phyloP scores from a whole-genome alignment of 1,140 invertebrate genomes.

The Anthonomus grandis region DNA sequence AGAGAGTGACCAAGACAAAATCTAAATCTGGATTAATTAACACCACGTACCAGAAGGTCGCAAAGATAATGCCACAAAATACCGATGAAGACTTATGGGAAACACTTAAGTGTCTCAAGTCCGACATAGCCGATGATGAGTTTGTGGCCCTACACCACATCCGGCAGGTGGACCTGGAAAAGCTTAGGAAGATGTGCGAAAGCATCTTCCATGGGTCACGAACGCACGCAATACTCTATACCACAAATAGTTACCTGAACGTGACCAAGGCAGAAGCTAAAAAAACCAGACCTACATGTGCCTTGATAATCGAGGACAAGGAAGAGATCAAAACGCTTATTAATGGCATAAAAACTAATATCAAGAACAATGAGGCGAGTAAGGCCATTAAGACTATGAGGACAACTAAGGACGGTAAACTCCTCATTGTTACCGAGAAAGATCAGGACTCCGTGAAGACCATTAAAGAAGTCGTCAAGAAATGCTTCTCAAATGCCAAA shows the following conservation, averaged over 20 bases:
- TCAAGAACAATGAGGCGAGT: neutral
- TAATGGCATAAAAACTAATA: neutral
- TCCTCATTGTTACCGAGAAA: neutral
- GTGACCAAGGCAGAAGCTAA: neutral
- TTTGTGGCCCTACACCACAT: slow-evolving; percentile 1
- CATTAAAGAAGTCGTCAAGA: neutral
- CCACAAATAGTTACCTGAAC: neutral
- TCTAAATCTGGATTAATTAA: too few species aligned
- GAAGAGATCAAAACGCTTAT: neutral
- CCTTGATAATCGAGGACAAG: neutral
- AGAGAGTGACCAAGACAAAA: neutral
- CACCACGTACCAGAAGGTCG: neutral
- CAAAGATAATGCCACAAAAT: neutral
- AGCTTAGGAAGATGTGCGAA: slow-evolving; percentile 9
- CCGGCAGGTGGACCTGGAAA: neutral
- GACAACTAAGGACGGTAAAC: neutral
- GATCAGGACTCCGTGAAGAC: neutral
- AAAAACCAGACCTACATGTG: neutral
- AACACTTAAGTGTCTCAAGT: neutral
- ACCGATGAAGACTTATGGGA: slow-evolving; percentile 1
- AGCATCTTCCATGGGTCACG: neutral
- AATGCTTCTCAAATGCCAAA: neutral
- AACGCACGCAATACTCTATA: neutral
- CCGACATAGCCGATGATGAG: neutral
- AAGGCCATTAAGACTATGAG: neutral